These are phyloP conservation scores for Muntiacus reevesi DNA, from an alignment of 2,113 vertebrate genomes.

Conservation along the genomic window DNA sequence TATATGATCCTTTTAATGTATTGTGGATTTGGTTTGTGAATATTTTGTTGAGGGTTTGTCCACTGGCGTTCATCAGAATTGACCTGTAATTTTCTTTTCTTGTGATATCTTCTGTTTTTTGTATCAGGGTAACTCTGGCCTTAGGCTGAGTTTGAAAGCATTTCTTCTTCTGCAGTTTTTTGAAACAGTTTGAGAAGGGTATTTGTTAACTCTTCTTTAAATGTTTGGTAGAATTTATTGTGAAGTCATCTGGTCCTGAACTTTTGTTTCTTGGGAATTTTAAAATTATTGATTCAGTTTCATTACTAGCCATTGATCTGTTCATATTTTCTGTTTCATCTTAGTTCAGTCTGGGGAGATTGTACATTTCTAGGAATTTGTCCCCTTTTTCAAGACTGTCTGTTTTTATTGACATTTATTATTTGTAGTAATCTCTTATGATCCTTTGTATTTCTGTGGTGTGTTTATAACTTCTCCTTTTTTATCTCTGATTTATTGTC, in stretches of 20 bases:
- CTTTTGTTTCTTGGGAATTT: background rate
- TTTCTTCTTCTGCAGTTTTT: background rate
- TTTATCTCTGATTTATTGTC: background rate
- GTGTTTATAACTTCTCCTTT: background rate
- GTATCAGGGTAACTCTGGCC: background rate
- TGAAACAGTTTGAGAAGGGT: background rate
- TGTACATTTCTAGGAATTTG: background rate
- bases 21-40: background rate
- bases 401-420: background rate
- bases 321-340: background rate
- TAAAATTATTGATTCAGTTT: background rate
- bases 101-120: background rate
- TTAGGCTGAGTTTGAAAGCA: background rate
- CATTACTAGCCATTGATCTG: background rate
- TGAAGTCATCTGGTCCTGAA: background rate
- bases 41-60: background rate
- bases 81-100: background rate
- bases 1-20: background rate
- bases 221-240: background rate
- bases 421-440: background rate
- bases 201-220: background rate
- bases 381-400: background rate
- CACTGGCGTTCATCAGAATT: background rate
- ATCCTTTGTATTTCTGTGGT: background rate
- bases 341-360: background rate